These are phyloP conservation scores for Trissolcus japonicus DNA, from an alignment of 2,888 invertebrate genomes.

Conservation along the genomic window DNA sequence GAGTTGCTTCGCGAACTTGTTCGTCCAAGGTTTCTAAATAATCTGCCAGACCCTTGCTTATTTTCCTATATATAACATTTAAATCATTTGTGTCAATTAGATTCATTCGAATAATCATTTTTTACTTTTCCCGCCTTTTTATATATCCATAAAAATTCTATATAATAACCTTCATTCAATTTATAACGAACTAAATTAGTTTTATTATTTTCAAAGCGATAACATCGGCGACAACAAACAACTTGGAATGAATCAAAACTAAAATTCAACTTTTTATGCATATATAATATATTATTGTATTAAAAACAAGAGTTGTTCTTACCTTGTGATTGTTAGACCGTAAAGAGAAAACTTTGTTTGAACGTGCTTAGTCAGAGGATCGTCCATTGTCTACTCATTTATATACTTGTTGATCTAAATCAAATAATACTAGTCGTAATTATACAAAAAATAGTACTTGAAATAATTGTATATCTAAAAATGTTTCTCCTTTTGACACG, in stretches of 20 bases:
- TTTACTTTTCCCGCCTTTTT: no score
- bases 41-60: conserved; percentile 84
- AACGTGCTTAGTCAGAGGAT: conserved; percentile 75
- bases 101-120: no score
- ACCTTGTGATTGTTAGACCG: conserved; percentile 84
- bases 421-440: no score
- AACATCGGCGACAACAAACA: no score
- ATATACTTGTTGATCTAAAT: no score
- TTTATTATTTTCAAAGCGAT: no score
- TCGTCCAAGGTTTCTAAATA: conserved; percentile 81
- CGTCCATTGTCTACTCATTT: conserved; percentile 15
- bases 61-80: conserved; percentile 78
- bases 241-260: background rate
- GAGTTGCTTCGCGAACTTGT: conserved; percentile 81
- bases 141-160: no score
- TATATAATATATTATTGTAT: background rate
- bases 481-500: no score
- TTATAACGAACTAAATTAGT: conserved; percentile 10
- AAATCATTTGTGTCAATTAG: no score
- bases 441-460: no score
- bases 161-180: conserved; percentile 1
- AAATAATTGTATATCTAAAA: no score
- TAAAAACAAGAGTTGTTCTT: conserved; percentile 27
- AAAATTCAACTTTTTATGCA: no score
- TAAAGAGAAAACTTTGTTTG: conserved; percentile 85